Conservation (phyloP, 1,140 invertebrate species). For the Pteromalus puparum region DNA sequence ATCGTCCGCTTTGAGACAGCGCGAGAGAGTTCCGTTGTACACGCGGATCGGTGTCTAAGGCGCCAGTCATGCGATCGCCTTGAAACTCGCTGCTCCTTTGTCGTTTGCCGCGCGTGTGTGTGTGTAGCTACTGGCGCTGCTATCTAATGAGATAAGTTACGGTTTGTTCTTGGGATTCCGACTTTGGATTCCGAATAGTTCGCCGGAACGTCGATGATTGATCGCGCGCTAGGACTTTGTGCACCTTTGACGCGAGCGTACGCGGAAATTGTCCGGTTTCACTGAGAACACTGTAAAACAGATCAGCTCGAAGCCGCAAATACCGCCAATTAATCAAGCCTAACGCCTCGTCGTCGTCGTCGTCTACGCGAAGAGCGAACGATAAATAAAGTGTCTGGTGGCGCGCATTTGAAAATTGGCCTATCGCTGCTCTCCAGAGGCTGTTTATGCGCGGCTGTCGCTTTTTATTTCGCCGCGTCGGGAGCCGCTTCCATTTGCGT, state of each 20-base stretch:
- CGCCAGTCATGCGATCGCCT: conserved; percentile 26
- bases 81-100: conserved; percentile 9
- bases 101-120: background rate
- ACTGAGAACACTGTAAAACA: too few species aligned
- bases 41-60: background rate
- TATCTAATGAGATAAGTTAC: conserved; percentile 1
- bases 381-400: conserved; percentile 8
- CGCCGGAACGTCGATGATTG: background rate
- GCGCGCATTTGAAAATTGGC: conserved; percentile 39
- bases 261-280: too few species aligned
- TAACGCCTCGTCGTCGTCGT: background rate
- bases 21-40: background rate
- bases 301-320: too few species aligned
- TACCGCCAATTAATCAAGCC: background rate
- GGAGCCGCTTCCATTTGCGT: conserved; percentile 41
- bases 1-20: background rate
- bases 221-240: background rate
- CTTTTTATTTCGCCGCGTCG: conserved; percentile 3
- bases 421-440: background rate
- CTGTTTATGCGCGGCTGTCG: background rate
- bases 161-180: background rate
- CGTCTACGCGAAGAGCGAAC: background rate
- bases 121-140: background rate
- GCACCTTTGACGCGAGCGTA: background rate
- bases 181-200: background rate